Percentiles rank a stretch among this genome's conserved stretches.
Evolutionary conservation across 2,888 invertebrate genomes (phyloP).

Genomic region (Sicus ferrugineus): DNA sequence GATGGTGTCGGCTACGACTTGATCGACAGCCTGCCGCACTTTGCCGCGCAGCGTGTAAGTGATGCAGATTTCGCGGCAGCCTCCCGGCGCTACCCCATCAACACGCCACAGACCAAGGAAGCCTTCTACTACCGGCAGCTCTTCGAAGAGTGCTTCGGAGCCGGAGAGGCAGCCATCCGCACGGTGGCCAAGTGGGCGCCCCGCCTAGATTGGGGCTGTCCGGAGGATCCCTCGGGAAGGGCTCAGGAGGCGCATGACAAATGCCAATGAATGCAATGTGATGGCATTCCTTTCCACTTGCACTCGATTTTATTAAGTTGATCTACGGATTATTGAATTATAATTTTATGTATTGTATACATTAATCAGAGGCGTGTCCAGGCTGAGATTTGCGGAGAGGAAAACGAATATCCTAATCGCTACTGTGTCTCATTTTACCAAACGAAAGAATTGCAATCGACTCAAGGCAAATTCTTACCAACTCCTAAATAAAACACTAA

Average conservation of each 20-base stretch:
- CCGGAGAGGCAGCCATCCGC: constrained; percentile 54
- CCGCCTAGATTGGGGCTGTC: constrained; percentile 63
- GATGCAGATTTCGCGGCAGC: constrained; percentile 68
- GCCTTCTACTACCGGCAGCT: constrained; percentile 74
- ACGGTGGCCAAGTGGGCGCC: constrained; percentile 63
- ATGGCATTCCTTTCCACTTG: no score
- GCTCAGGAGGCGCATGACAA: constrained; percentile 58
- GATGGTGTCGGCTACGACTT: constrained; percentile 64
- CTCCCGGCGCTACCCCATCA: constrained; percentile 70
- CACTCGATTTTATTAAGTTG: no score
- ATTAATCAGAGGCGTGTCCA: no score
- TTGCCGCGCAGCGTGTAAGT: constrained; percentile 71
- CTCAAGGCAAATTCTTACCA: no score
- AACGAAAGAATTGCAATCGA: no score
- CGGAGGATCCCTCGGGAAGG: constrained; percentile 63
- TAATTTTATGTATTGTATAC: no score
- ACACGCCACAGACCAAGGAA: constrained; percentile 79
- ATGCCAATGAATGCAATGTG: not conserved
- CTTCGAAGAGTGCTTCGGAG: constrained; percentile 60
- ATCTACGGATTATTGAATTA: no score
- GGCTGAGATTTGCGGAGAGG: no score
- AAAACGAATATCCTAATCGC: no score
- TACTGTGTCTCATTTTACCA: no score
- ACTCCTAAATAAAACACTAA: no score
- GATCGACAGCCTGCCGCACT: constrained; percentile 61